These are phyloP conservation scores for Orbicella faveolata DNA, from an alignment of 64 coral and sea anemone species.

Conservation along the genomic window DNA sequence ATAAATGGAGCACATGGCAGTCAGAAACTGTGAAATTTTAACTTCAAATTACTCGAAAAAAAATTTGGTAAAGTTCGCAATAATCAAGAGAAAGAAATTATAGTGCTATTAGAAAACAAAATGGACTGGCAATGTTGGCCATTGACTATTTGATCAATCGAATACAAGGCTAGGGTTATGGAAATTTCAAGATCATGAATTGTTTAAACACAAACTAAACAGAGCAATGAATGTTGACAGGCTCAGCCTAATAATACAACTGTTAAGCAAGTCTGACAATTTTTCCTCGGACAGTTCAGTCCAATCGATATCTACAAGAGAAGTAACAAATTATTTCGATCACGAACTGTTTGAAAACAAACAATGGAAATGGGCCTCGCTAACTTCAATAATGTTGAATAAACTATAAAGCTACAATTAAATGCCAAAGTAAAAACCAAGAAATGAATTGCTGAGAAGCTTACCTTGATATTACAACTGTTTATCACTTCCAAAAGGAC, in stretches of 20 bases:
- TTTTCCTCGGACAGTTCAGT: neutral
- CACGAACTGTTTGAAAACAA: constrained; percentile 20
- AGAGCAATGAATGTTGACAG: no score
- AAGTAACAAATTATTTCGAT: neutral
- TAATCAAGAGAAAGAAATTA: no score
- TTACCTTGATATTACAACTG: constrained; percentile 45
- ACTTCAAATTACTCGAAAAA: no score
- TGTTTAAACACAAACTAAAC: no score
- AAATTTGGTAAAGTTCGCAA: no score
- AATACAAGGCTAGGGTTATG: no score
- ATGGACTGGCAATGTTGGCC: no score
- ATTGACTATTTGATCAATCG: no score
- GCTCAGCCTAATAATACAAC: neutral
- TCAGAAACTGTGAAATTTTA: neutral
- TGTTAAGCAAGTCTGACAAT: constrained; percentile 9
- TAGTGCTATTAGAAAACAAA: no score
- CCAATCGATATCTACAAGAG: no score
- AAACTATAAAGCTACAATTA: neutral
- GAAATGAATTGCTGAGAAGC: constrained; percentile 17
- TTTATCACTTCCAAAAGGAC: constrained; percentile 27
- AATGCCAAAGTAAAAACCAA: neutral
- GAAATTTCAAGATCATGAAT: no score
- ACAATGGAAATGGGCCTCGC: constrained; percentile 20
- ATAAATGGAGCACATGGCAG: neutral
- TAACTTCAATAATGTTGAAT: no score